phyloP scores from a whole-genome alignment of 2,113 vertebrate genomes.

The Colossoma macropomum region DNA sequence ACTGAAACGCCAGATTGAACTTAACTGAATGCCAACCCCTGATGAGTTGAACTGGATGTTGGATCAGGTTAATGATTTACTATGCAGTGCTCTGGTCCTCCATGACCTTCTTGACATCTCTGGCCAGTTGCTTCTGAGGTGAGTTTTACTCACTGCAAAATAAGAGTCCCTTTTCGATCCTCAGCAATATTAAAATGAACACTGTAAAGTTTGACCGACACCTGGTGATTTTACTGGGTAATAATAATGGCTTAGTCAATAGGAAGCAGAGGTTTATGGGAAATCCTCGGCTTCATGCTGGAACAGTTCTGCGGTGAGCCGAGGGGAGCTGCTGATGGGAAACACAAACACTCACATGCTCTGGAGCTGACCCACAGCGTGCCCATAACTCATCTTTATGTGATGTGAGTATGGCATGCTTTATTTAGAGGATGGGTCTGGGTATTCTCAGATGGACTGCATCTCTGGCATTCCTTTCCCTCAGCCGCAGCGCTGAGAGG shows the following conservation, averaged over 20 bases:
- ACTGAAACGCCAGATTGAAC: background rate
- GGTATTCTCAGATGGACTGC: conserved; percentile 19
- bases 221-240: background rate
- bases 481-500: background rate
- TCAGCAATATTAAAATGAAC: background rate
- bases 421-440: conserved; percentile 6
- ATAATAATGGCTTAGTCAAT: conserved; percentile 2
- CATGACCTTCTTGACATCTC: background rate
- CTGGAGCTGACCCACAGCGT: background rate
- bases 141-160: background rate
- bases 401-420: background rate
- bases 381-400: conserved; percentile 18
- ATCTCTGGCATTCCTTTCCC: conserved; percentile 16
- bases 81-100: background rate
- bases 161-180: background rate
- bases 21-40: background rate
- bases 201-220: background rate
- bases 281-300: background rate
- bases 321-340: background rate
- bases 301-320: background rate
- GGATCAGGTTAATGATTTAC: too few relatives aligned
- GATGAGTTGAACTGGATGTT: background rate
- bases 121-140: background rate
- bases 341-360: conserved; percentile 6
- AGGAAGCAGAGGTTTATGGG: background rate